Percentiles rank a stretch among this genome's conserved stretches.
Evolutionary conservation across 2,888 invertebrate genomes (phyloP).

Genomic region (Perizoma flavofasciatum): DNA sequence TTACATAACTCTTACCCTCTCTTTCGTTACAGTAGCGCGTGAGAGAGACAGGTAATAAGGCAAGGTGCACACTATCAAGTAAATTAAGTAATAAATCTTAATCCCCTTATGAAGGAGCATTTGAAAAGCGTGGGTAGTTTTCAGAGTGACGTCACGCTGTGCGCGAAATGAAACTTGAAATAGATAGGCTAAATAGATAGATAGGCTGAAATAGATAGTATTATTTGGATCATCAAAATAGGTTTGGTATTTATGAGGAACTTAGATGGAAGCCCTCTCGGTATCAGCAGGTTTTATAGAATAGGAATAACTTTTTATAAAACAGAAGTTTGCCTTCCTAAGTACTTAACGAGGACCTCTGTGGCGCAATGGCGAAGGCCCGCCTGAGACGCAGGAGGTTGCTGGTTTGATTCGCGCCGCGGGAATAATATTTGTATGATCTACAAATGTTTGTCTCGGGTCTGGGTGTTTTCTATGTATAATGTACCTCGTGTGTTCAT

Average conservation of each 20-base stretch:
- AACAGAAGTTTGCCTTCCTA: no score
- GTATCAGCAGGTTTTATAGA: slow-evolving; percentile 17
- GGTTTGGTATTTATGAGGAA: slow-evolving; percentile 10
- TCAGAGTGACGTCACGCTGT: slow-evolving; percentile 54
- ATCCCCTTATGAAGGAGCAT: slow-evolving; percentile 48
- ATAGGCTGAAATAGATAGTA: no score
- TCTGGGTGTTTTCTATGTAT: no score
- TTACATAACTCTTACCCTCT: slow-evolving; percentile 42
- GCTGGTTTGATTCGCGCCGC: no score
- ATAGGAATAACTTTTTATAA: no score
- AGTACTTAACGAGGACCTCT: no score
- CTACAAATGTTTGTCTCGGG: no score
- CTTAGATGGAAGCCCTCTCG: slow-evolving; percentile 1
- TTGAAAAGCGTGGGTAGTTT: slow-evolving; percentile 41
- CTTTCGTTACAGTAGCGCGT: slow-evolving; percentile 27
- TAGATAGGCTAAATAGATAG: no score
- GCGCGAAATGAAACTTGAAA: slow-evolving; percentile 44
- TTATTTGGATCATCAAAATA: slow-evolving; percentile 13
- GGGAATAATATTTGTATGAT: no score
- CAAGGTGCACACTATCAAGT: slow-evolving; percentile 40
- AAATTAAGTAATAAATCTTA: slow-evolving; percentile 64
- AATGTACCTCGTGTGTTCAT: no score
- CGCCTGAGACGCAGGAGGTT: no score
- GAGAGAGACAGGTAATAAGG: slow-evolving; percentile 33
- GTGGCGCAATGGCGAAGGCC: no score